These are phyloP conservation scores for Prosopocoilus inquinatus DNA, from an alignment of 2,888 invertebrate genomes.

Conservation along the genomic window DNA sequence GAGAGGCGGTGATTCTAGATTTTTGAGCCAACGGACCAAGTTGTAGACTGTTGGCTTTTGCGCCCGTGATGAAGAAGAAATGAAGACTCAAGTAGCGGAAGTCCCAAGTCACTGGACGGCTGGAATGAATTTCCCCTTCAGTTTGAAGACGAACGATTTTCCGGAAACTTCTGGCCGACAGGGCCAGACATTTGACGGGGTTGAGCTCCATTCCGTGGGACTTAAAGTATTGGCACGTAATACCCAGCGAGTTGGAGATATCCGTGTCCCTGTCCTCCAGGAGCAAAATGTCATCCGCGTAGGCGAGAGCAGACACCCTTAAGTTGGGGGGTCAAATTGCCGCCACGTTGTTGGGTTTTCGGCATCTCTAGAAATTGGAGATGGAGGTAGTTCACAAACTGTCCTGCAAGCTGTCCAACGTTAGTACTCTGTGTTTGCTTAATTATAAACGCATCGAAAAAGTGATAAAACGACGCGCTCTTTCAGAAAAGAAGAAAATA, in stretches of 20 bases:
- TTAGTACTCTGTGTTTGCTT: too few species aligned
- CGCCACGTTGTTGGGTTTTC: slow-evolving; percentile 17
- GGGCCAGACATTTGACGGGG: slow-evolving; percentile 15
- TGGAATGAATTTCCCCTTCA: neutral
- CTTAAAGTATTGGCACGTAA: slow-evolving; percentile 17
- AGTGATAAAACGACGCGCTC: too few species aligned
- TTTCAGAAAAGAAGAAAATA: too few species aligned
- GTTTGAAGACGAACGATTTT: slow-evolving; percentile 6
- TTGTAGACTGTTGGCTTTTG: slow-evolving; percentile 13
- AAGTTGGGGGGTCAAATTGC: neutral
- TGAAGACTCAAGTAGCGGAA: slow-evolving; percentile 36
- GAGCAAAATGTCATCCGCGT: slow-evolving; percentile 44
- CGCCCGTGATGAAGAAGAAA: slow-evolving; percentile 32
- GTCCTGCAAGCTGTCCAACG: too few species aligned
- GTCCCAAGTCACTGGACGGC: neutral
- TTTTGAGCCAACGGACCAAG: slow-evolving; percentile 27
- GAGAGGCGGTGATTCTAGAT: slow-evolving; percentile 37
- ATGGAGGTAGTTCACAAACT: too few species aligned
- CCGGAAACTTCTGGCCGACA: slow-evolving; percentile 13
- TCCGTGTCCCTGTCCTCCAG: slow-evolving; percentile 36
- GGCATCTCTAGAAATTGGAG: slow-evolving; percentile 23
- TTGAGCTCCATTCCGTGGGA: slow-evolving; percentile 30
- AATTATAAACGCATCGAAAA: too few species aligned
- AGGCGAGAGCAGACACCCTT: slow-evolving; percentile 36
- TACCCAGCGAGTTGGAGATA: slow-evolving; percentile 30